phyloP scores from a whole-genome alignment of 2,113 vertebrate genomes.

The Eclectus roratus region DNA sequence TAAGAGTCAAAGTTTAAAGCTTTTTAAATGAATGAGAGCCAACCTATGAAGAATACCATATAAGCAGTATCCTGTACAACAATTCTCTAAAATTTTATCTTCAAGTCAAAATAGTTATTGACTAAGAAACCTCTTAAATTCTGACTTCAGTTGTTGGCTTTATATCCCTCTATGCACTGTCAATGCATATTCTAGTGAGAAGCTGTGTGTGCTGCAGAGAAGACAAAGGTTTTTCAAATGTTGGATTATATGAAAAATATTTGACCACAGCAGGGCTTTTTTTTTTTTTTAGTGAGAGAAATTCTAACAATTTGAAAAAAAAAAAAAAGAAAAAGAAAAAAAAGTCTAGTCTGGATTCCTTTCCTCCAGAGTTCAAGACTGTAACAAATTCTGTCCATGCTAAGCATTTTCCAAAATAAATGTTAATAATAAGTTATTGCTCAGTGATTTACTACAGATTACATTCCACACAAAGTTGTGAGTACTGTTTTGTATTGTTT shows the following conservation, averaged over 20 bases:
- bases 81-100: background rate
- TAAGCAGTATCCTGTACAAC: background rate
- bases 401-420: conserved; percentile 26
- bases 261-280: background rate
- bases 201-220: background rate
- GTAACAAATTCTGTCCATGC: background rate
- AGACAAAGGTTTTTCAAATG: background rate
- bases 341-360: background rate
- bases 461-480: background rate
- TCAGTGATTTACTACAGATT: background rate
- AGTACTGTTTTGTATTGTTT: background rate
- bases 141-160: background rate
- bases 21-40: conserved; percentile 3
- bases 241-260: background rate
- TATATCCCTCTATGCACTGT: background rate
- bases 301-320: background rate
- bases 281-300: background rate
- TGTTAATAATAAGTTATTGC: background rate
- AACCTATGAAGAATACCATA: background rate
- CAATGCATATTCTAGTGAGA: background rate
- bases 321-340: background rate
- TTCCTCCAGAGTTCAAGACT: background rate
- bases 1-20: background rate
- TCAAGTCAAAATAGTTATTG: conserved; percentile 4
- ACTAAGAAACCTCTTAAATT: background rate